phyloP scores from a whole-genome alignment of 2,888 invertebrate species.

The Aspidiotus destructor region DNA sequence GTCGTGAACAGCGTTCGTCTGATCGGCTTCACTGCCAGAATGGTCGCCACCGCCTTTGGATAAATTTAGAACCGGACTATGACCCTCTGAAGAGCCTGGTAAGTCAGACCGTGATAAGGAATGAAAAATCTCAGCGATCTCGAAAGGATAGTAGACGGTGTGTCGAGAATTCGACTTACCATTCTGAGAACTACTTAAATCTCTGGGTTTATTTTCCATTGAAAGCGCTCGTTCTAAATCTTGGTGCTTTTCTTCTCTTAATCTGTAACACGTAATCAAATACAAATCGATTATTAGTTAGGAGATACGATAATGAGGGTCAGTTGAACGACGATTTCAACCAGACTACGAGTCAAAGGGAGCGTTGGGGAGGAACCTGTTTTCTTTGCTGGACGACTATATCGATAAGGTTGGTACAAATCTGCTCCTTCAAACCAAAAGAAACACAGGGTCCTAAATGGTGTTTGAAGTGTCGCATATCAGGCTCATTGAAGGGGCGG shows the following conservation, averaged over 20 bases:
- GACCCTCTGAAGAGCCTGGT: slow-evolving; percentile 63
- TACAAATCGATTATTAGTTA: too few relatives aligned
- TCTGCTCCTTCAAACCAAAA: background rate
- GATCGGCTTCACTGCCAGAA: slow-evolving; percentile 53
- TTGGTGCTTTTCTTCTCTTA: slow-evolving; percentile 78
- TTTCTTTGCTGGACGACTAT: too few relatives aligned
- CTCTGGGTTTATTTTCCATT: slow-evolving; percentile 72
- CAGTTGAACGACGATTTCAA: background rate
- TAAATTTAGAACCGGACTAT: slow-evolving; percentile 84
- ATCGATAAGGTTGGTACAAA: background rate
- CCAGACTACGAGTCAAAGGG: background rate
- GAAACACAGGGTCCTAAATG: too few relatives aligned
- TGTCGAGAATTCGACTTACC: slow-evolving; percentile 49
- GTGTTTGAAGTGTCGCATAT: too few relatives aligned
- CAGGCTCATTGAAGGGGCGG: too few relatives aligned
- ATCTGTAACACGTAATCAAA: slow-evolving; percentile 47
- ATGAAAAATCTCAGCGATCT: too few relatives aligned
- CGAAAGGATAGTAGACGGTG: too few relatives aligned
- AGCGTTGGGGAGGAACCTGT: too few relatives aligned
- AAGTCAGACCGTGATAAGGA: background rate
- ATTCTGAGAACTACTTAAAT: slow-evolving; percentile 77
- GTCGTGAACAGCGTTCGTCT: slow-evolving; percentile 54
- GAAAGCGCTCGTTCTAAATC: slow-evolving; percentile 64
- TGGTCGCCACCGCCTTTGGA: slow-evolving; percentile 64
- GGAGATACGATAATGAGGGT: background rate